phyloP scores from a whole-genome alignment of 2,888 invertebrate genomes.

The Drosophila atroscutellata region DNA sequence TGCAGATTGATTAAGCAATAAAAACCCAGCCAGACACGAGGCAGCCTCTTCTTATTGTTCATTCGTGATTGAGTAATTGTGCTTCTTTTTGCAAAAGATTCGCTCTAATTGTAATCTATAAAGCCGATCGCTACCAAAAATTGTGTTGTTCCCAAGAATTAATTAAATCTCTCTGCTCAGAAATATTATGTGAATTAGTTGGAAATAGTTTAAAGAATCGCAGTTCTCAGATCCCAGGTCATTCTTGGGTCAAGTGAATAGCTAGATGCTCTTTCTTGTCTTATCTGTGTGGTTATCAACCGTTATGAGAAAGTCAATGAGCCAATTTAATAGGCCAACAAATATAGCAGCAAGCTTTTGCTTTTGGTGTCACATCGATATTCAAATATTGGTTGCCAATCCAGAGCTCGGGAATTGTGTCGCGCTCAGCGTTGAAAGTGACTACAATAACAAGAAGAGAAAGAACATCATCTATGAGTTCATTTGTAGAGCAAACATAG shows the following conservation, averaged over 20 bases:
- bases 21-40: conserved; percentile 36
- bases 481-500: conserved; percentile 70
- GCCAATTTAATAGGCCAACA: conserved; percentile 38
- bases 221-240: conserved; percentile 31
- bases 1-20: conserved; percentile 58
- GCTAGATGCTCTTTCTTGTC: conserved; percentile 66
- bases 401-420: conserved; percentile 57
- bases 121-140: conserved; percentile 63
- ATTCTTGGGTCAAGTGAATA: conserved; percentile 28
- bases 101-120: conserved; percentile 71
- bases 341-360: background rate
- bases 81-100: conserved; percentile 35
- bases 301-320: conserved; percentile 63
- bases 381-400: conserved; percentile 70
- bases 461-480: conserved; percentile 27
- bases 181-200: conserved; percentile 34
- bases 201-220: conserved; percentile 24
- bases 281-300: conserved; percentile 26
- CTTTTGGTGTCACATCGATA: conserved; percentile 63
- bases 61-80: conserved; percentile 63
- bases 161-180: conserved; percentile 23
- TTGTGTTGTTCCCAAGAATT: conserved; percentile 54
- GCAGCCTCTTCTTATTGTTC: conserved; percentile 2
- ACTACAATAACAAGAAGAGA: conserved; percentile 25
- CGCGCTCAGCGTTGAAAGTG: conserved; percentile 51